Conservation (phyloP, 1,140 invertebrate species). For the Pachypsylla venusta region DNA sequence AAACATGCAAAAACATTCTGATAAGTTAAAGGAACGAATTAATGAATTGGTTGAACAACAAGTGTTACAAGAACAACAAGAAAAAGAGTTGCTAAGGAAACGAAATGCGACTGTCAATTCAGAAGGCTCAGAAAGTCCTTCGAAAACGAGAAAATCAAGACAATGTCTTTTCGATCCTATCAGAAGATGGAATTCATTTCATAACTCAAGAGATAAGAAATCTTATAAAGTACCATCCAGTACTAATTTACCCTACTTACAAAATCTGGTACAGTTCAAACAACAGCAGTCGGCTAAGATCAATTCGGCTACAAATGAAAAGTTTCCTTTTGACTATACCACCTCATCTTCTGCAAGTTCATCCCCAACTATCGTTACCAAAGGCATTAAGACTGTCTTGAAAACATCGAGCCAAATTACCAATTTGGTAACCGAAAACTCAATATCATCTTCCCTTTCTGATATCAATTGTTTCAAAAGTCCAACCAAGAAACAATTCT, state of each 20-base stretch:
- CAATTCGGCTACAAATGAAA: slow-evolving; percentile 12
- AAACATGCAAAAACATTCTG: slow-evolving; percentile 5
- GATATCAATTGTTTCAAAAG: slow-evolving; percentile 11
- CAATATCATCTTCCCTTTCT: neutral
- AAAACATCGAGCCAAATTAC: neutral
- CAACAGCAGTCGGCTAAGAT: slow-evolving; percentile 7
- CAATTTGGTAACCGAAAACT: neutral
- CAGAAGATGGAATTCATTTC: slow-evolving; percentile 40
- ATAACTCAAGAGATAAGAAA: slow-evolving; percentile 25
- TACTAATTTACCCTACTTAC: slow-evolving; percentile 18
- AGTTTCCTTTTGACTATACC: slow-evolving; percentile 3
- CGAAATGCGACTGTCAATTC: slow-evolving; percentile 8
- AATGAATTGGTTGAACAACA: neutral
- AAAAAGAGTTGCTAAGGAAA: slow-evolving; percentile 13
- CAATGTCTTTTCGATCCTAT: slow-evolving; percentile 29
- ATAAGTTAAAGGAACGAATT: slow-evolving; percentile 1
- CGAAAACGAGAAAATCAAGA: slow-evolving; percentile 5
- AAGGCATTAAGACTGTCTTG: slow-evolving; percentile 5
- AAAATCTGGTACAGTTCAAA: slow-evolving; percentile 15
- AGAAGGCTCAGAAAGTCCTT: slow-evolving; percentile 4
- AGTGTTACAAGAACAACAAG: slow-evolving; percentile 1
- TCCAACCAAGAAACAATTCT: slow-evolving; percentile 17
- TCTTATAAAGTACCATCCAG: neutral
- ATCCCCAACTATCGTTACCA: neutral
- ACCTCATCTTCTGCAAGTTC: neutral